phyloP scores from a whole-genome alignment of 2,888 invertebrate species.

The Polylopha cassiicola region DNA sequence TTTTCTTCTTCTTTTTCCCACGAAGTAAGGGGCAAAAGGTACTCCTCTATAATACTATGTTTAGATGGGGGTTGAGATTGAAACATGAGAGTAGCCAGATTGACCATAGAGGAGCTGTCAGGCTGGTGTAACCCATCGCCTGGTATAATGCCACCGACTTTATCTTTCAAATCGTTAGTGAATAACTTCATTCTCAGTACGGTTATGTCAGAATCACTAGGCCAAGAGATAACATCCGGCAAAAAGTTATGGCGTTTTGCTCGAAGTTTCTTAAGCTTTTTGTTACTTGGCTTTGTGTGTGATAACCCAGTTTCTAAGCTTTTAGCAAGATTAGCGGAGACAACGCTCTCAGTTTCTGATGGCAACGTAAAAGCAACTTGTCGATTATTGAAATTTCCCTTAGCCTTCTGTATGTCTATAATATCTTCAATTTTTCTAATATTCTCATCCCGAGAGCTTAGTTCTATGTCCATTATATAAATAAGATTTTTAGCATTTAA shows the following conservation, averaged over 20 bases:
- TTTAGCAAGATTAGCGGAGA: constrained; percentile 43
- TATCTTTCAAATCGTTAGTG: constrained; percentile 59
- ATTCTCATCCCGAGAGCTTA: constrained; percentile 36
- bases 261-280: constrained; percentile 42
- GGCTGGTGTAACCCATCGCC: constrained; percentile 77
- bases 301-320: constrained; percentile 55
- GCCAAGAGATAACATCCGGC: constrained; percentile 64
- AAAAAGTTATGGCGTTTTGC: constrained; percentile 42
- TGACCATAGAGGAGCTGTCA: constrained; percentile 77
- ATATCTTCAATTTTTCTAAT: constrained; percentile 67
- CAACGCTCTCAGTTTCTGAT: constrained; percentile 39
- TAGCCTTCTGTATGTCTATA: constrained; percentile 65
- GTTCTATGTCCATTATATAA: constrained; percentile 41
- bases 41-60: constrained; percentile 64
- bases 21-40: constrained; percentile 74
- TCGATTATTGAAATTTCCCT: constrained; percentile 48
- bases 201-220: constrained; percentile 79
- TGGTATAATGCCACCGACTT: constrained; percentile 60
- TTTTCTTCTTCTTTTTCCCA: constrained; percentile 64
- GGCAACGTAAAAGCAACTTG: constrained; percentile 61
- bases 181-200: constrained; percentile 71
- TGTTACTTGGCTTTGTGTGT: constrained; percentile 41
- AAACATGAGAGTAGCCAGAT: constrained; percentile 74
- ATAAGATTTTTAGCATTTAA: too few species aligned
- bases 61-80: constrained; percentile 57